Base-by-base conservation (phyloP, 30 jellyfish, hydroid and myxozoan genomes). In the Rhopilema esculentum region DNA sequence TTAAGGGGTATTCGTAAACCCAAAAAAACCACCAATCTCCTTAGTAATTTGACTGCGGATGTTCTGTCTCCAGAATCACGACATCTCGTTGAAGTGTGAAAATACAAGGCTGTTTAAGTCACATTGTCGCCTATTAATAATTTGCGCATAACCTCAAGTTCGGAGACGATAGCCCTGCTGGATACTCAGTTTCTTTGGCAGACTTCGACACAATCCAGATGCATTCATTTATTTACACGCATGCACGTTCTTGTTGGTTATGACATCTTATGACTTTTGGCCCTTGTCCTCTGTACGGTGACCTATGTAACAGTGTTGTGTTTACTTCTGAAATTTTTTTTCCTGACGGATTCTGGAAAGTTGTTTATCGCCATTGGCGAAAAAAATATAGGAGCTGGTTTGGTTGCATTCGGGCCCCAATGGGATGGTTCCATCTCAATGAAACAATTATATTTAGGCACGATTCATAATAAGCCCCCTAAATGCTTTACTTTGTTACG, bases 91-190 rank as follows among this genome's bases (percentile, higher is more conserved):
- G 94, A 85, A 67, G 94, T 74, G 94, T 64, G 86, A 85, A 62
- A 85, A 85, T 85, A 78, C 79, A 66, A 48, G 94, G 88, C 83
- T 85, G 94, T 85, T 85, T 85, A 74, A 75, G 88, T 79, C 94
- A 75, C 77, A 72, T 85, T 73, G 88, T 74, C 88, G 86, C 94
- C 83, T 64, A 72, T 85, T 85, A 32, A 49, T 49, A 33, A 84
- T 22, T 84, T 70, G 32, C 53, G 67, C 64, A 49, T 84, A 69
- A 57, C 31, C 80, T 49, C 75, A 31, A 31, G 32, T 22, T 68
- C 15, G 86, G 94, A 73, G 94, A 85, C 94, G 88, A 22, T 33
- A 49, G n/a, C 94, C 53, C 94, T 66, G 94, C 70, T 32, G 87
- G 94, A 75, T 75, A 85, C 77, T 72, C 20, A 72, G 68, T 61